phyloP scores from a whole-genome alignment of 2,797 vertebrate genomes.

The Pelodytes ibericus region DNA sequence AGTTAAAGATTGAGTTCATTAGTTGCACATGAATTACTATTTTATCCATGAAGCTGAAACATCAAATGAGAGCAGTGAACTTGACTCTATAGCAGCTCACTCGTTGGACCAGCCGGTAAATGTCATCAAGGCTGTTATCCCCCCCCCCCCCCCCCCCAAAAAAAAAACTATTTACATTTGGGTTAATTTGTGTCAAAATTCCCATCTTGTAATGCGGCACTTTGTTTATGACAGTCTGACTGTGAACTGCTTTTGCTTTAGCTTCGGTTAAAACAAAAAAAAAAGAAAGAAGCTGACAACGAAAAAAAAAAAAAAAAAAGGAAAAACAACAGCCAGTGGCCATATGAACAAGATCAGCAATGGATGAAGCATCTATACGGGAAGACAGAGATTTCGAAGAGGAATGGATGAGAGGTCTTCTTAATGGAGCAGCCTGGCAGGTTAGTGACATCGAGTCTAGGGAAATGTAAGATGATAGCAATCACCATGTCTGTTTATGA shows the following conservation, averaged over 20 bases:
- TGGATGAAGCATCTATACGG: constrained; percentile 83
- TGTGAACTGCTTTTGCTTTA: constrained; percentile 74
- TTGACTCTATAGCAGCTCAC: constrained; percentile 59
- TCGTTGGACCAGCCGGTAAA: constrained; percentile 70
- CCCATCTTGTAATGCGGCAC: constrained; percentile 78
- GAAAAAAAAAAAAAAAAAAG: constrained; percentile 61
- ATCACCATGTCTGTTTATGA: background rate
- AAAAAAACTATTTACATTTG: constrained; percentile 62
- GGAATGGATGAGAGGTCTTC: constrained; percentile 82
- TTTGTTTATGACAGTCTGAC: constrained; percentile 82
- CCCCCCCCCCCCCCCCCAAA: too few relatives aligned
- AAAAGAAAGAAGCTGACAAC: constrained; percentile 64
- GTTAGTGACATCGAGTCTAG: constrained; percentile 76
- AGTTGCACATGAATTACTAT: constrained; percentile 66
- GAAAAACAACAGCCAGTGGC: constrained; percentile 65
- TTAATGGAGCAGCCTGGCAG: constrained; percentile 73
- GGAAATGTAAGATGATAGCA: constrained; percentile 46
- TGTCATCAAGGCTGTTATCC: constrained; percentile 65
- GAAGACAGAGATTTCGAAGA: constrained; percentile 78
- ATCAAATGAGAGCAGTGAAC: constrained; percentile 70
- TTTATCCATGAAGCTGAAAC: constrained; percentile 76
- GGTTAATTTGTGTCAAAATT: constrained; percentile 71
- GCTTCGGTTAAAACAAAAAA: constrained; percentile 53
- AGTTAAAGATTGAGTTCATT: constrained; percentile 32
- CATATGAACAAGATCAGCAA: constrained; percentile 71